Base-by-base conservation (phyloP, 2,113 vertebrate genomes). In the Tragelaphus buxtoni region DNA sequence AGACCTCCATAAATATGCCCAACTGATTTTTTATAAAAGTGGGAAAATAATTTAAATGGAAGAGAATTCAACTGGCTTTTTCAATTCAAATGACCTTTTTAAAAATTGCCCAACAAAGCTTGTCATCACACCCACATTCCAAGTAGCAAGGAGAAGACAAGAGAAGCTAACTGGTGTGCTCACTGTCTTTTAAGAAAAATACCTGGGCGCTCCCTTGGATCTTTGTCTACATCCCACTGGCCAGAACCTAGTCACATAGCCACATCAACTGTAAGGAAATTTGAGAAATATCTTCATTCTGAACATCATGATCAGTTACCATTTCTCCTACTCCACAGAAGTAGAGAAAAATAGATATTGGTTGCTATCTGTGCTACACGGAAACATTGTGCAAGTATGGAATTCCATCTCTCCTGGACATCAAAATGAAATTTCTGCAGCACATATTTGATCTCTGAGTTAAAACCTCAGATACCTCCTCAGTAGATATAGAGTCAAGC, bases 41-140 rank as follows among this genome's bases (percentile, higher is more conserved):
- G 7, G 20, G n/a, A 42, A 95, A 90, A 9, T 26, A 93, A 61
- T 45, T 84, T 51, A 74, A 79, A 35, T 17, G 24, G 20, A 53
- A 10, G 13, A 55, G 58, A 86, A 81, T 83, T 74, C 26, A 96
- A 30, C 1, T 84, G 45, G 6, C 11, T 22, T 96, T 92, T 93
- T 65, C 8, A 16, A 24, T 80, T 94, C 49, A 94, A 92, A 69
- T 65, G 22, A 7, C 26, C 10, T 95, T 96, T 77, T 30, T 2
- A 86, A 91, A 94, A 35, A n/a, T 9, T 61, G 56, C 7, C 7
- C 55, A 55, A 35, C 12, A 9, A 69, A 35, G 10, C 20, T 20
- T 35, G 9, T 9, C 7, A 51, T 82, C 42, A 39, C 3, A 30
- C 42, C 79, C 55, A 3, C 26, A 49, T 47, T 86, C 45, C 79